Base-by-base conservation (phyloP, 1,140 invertebrate genomes). In the Leptinotarsa defecta region DNA sequence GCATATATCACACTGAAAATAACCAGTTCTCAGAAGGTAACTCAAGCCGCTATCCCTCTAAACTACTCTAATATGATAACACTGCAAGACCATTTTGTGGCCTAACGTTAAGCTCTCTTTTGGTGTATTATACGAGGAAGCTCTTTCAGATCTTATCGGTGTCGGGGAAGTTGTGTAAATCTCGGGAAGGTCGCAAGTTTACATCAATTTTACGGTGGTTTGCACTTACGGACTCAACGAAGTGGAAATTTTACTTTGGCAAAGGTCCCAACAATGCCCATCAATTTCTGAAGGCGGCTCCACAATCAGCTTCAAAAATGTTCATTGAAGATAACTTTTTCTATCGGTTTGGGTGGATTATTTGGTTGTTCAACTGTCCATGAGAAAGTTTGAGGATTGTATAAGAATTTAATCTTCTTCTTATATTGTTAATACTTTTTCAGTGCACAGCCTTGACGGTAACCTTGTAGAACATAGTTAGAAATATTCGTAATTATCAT, bases 171-270 rank as follows among this genome's bases (percentile, higher is more conserved):
- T 75, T 71, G 78, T 79, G 76, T 79, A 77, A 77, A 79, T 73
- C 73, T 64, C 73, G 52, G 48, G 70, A 77, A 75, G 75, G 74
- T 74, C 76, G 77, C 75, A 80, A 80, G 77, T 76, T 80, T 80
- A 80, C 79, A 79, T 75, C 79, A 78, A 80, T 80, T 80, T 80
- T 78, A 73, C 76, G 79, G 77, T 75, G 77, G 79, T 80, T 78
- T 80, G 77, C 68, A 71, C 73, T 70, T 72, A 24, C 69, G 64
- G 49, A 67, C 20, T 5, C 78, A 63, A 20, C 48, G 68, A 65
- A 61, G 20, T 57, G 75, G 71, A 75, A 76, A 20, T 73, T 74
- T 74, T 43, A 57, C 64, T 68, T 49, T 67, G 77, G 57, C 70
- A 65, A 68, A 74, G 75, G 73, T 71, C 24, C 49, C 71, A 52